Conservation (phyloP, 2,113 vertebrate species). For the Pipa parva region DNA sequence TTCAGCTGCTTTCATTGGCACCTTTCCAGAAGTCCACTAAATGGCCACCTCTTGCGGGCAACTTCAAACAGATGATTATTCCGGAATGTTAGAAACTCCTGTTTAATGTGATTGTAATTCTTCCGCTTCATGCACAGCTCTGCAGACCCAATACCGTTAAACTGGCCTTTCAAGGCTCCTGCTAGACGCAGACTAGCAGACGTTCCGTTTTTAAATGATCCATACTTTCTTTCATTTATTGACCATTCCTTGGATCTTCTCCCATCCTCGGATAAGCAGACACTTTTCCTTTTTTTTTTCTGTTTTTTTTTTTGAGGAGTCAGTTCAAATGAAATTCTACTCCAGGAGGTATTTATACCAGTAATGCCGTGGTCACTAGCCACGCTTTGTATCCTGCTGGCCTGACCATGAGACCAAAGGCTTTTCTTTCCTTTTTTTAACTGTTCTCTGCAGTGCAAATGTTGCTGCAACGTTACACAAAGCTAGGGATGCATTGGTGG, state of each 20-base stretch:
- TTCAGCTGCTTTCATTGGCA: slow-evolving; percentile 15
- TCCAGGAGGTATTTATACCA: no score
- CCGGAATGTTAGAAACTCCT: not conserved
- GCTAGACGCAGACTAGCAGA: not conserved
- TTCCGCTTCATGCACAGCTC: not conserved
- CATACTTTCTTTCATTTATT: not conserved
- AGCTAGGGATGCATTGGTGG: not conserved
- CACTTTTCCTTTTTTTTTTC: no score
- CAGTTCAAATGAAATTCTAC: not conserved
- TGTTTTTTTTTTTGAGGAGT: not conserved
- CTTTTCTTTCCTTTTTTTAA: slow-evolving; percentile 13
- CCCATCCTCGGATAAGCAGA: no score
- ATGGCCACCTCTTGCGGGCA: not conserved
- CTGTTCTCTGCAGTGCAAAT: not conserved
- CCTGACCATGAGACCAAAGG: slow-evolving; percentile 4
- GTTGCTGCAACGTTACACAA: not conserved
- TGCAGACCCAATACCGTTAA: not conserved
- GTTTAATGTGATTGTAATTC: not conserved
- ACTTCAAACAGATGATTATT: not conserved
- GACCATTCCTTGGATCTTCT: no score
- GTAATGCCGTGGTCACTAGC: no score
- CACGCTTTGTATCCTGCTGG: slow-evolving; percentile 21
- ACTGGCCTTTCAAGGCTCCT: not conserved
- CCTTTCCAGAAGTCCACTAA: slow-evolving; percentile 2
- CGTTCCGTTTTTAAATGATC: not conserved